These are phyloP conservation scores for Cuniculus paca DNA, from an alignment of 2,797 vertebrate genomes.

Conservation along the genomic window DNA sequence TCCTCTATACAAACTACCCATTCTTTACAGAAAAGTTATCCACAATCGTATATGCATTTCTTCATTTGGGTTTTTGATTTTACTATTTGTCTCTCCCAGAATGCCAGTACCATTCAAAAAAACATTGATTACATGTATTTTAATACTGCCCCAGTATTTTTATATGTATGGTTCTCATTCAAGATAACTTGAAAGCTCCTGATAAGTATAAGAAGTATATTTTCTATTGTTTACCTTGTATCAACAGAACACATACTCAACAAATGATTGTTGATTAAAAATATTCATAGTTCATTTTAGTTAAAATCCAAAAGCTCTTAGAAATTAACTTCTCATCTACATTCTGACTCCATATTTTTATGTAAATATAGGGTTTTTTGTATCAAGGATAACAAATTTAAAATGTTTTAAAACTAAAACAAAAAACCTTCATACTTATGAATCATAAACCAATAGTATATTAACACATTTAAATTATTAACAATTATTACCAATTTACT, in stretches of 20 bases:
- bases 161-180: constrained; percentile 7
- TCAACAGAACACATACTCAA: constrained; percentile 33
- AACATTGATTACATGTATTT: not conserved
- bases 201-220: not conserved
- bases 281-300: constrained; percentile 49
- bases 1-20: not conserved
- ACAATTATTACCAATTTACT: constrained; percentile 95
- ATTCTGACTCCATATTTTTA: constrained; percentile 49
- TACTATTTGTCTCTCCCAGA: constrained; percentile 14
- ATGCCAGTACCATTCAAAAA: not conserved
- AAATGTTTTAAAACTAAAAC: constrained; percentile 46
- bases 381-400: constrained; percentile 54
- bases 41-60: not conserved
- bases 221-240: not conserved
- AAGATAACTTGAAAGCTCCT: constrained; percentile 21
- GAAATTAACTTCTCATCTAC: constrained; percentile 65
- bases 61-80: constrained; percentile 28
- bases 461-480: constrained; percentile 50
- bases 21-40: not conserved
- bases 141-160: not conserved
- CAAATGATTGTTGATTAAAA: constrained; percentile 24
- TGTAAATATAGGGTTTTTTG: not conserved
- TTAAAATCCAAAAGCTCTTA: constrained; percentile 9
- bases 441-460: constrained; percentile 45
- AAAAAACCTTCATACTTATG: not conserved